These are phyloP conservation scores for Entelurus aequoreus DNA, from an alignment of 2,113 vertebrate species.

Conservation along the genomic window DNA sequence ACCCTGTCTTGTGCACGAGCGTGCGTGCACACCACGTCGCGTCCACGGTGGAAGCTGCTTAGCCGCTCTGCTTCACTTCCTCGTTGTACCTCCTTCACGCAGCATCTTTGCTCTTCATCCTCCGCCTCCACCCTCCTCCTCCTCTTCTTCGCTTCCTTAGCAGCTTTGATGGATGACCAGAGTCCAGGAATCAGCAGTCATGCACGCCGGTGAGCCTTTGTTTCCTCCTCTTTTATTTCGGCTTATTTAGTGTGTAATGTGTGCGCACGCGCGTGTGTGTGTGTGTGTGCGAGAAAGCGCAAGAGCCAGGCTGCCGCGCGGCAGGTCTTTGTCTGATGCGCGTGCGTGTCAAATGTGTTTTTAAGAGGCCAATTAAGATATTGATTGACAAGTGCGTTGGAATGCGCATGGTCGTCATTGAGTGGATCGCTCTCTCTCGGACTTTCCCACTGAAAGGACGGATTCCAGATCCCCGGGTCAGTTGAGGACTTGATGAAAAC, in stretches of 20 bases:
- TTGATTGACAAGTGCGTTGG: not conserved
- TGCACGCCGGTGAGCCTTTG: conserved; percentile 23
- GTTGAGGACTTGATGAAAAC: too few species aligned
- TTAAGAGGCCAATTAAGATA: not conserved
- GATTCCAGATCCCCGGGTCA: too few species aligned
- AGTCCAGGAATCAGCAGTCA: conserved; percentile 40
- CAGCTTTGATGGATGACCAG: conserved; percentile 52
- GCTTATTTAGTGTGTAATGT: not conserved
- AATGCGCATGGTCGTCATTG: not conserved
- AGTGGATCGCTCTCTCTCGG: conserved; percentile 7
- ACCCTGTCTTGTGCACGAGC: not conserved
- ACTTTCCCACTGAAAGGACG: too few species aligned
- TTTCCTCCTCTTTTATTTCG: conserved; percentile 2
- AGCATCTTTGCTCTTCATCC: conserved; percentile 37
- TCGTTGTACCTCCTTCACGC: conserved; percentile 36
- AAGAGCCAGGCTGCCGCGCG: conserved; percentile 1
- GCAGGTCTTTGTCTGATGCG: conserved; percentile 26
- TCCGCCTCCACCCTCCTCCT: conserved; percentile 31
- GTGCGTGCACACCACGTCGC: conserved; percentile 23
- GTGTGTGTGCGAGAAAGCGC: too few species aligned
- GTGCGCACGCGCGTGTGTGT: not conserved
- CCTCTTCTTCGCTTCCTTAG: conserved; percentile 27
- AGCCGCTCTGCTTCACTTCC: not conserved
- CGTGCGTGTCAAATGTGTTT: conserved; percentile 8
- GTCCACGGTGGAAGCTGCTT: conserved; percentile 4